Percentiles rank a stretch among this genome's conserved stretches.
phyloP scores from a whole-genome alignment of 1,140 invertebrate species.

The Tyrophagus putrescentiae region DNA sequence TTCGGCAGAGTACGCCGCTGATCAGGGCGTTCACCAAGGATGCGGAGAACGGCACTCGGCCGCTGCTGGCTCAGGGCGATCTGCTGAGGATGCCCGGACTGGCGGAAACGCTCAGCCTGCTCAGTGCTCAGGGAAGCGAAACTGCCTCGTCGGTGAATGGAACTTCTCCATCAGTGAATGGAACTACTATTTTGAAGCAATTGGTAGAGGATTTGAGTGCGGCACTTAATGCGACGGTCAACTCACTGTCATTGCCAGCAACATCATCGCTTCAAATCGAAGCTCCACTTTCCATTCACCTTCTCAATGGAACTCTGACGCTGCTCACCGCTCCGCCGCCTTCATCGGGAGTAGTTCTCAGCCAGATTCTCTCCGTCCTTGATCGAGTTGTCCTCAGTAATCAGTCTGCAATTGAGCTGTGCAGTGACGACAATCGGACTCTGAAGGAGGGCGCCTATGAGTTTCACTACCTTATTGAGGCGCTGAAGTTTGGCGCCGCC shows the following conservation, averaged over 20 bases:
- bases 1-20: neutral
- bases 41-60: neutral
- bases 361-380: neutral
- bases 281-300: neutral
- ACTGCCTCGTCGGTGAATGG: too few species aligned
- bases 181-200: neutral
- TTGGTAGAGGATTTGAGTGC: neutral
- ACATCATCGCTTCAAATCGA: neutral
- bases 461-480: constrained; percentile 7
- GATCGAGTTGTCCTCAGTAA: neutral
- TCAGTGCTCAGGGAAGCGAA: too few species aligned
- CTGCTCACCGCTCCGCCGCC: neutral
- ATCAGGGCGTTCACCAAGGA: neutral
- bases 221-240: neutral
- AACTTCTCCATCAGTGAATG: neutral
- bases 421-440: neutral
- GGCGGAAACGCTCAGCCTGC: neutral
- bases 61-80: neutral
- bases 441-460: constrained; percentile 13
- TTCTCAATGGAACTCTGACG: neutral
- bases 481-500: neutral
- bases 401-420: neutral
- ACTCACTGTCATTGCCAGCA: neutral
- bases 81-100: neutral
- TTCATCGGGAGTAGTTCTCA: neutral